Evolutionary conservation across 1,140 invertebrate species (phyloP).

Genomic region (Delia radicum): DNA sequence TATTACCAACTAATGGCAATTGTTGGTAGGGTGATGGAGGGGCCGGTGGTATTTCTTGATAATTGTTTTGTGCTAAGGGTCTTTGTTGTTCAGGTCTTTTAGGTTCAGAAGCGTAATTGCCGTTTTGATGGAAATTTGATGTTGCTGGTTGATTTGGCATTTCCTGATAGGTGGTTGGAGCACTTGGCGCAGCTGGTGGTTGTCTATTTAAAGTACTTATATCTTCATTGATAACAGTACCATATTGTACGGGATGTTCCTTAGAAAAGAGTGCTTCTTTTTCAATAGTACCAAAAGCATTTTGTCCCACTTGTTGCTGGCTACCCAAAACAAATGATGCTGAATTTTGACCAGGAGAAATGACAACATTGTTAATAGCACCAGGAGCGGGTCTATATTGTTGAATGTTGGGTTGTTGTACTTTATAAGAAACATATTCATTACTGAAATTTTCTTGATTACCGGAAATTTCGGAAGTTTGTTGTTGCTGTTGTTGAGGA

Average conservation of each 20-base stretch:
- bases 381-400: conserved; percentile 56
- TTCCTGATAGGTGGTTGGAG: conserved; percentile 32
- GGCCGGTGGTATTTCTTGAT: conserved; percentile 41
- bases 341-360: conserved; percentile 64
- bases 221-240: conserved; percentile 52
- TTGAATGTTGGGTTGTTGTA: conserved; percentile 51
- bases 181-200: conserved; percentile 19
- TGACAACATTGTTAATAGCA: conserved; percentile 65
- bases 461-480: conserved; percentile 33
- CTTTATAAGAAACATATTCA: conserved; percentile 52
- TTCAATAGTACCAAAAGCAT: conserved; percentile 33
- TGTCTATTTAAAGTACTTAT: conserved; percentile 41
- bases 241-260: conserved; percentile 46
- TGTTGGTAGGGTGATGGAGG: conserved; percentile 47
- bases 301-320: conserved; percentile 60
- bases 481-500: background rate
- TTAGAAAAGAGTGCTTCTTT: conserved; percentile 41
- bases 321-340: conserved; percentile 66
- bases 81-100: conserved; percentile 19
- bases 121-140: conserved; percentile 40
- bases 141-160: conserved; percentile 32
- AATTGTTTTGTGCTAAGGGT: conserved; percentile 23
- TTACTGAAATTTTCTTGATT: conserved; percentile 43
- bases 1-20: conserved; percentile 41
- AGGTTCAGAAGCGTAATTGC: conserved; percentile 27